Evolutionary conservation across 2,888 invertebrate species (phyloP), one percentile per base, ranked within the genome.

Genomic region (Melanostoma scalare): DNA sequence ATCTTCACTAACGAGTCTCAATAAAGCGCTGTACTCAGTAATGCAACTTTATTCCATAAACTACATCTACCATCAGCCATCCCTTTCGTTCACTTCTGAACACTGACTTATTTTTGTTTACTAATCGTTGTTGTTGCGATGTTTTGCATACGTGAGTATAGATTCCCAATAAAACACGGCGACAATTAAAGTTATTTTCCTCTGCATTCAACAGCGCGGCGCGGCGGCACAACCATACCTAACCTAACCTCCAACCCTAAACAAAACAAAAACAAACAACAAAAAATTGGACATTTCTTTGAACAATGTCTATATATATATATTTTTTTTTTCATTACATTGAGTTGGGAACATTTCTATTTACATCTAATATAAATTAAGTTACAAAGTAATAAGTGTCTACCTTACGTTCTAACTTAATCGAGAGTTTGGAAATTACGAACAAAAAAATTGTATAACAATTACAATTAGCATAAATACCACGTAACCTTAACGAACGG

Each of bases 331-430:
- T 53, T 44, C 10, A 53, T 55, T 60, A 67, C 53, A 76, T 53
- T 71, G 8, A 73, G n/a, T 69, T 58, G n/a, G 46, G 46, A 42
- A 68, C 68, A 33, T 42, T 58, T 50, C 65, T 85, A 82, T 80
- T 80, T 85, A 79, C 80, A 80, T 50, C 67, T 77, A 85, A 80
- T 73, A 67, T 85, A 77, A 81, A 71, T 73, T 79, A 85, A 68
- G 68, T 79, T 61, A 78, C 60, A 72, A 72, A 35, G 56, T 10
- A 46, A 10, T 46, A 46, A n/a, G n/a, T 46, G 53, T 65, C 50
- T 48, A 61, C 55, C 77, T 67, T 82, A 81, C 20, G 20, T 40
- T 6, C 46, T 78, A 79, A 71, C 74, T 75, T 79, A 79, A 74
- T 79, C 60, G 53, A 60, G 60, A 55, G 48, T 65, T 55, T 46